Percentiles rank a stretch among this genome's conserved stretches.
Conservation (phyloP, 1,140 invertebrate species). For the Drosophila saltans region DNA sequence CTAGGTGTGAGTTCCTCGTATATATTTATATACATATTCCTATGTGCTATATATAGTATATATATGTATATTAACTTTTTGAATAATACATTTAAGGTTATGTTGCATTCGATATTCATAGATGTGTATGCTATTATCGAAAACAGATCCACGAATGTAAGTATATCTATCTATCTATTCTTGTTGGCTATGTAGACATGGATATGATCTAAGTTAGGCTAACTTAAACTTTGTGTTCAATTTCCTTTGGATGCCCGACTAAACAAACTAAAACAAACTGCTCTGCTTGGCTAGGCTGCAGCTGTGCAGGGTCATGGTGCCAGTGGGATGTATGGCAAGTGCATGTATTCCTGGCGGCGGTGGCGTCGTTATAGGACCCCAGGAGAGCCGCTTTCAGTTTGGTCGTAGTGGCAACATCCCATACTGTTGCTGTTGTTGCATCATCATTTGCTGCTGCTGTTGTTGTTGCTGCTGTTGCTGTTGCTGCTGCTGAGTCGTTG, state of each 20-base stretch:
- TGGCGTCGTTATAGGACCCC: conserved; percentile 72
- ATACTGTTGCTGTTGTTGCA: conserved; percentile 71
- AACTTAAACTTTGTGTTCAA: conserved; percentile 54
- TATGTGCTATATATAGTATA: background rate
- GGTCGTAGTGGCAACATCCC: conserved; percentile 72
- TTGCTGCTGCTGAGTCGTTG: conserved; percentile 56
- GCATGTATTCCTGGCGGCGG: conserved; percentile 57
- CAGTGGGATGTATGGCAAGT: conserved; percentile 62
- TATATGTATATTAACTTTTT: conserved; percentile 11
- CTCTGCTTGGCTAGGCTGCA: conserved; percentile 76
- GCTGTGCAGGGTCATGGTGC: conserved; percentile 74
- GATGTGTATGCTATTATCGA: background rate
- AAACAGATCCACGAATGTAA: background rate
- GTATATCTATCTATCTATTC: conserved; percentile 15
- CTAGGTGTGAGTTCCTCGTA: conserved; percentile 65
- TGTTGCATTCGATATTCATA: conserved; percentile 20
- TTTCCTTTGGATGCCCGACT: conserved; percentile 70
- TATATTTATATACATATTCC: background rate
- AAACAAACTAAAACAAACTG: conserved; percentile 63
- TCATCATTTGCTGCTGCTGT: conserved; percentile 43
- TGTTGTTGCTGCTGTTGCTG: conserved; percentile 66
- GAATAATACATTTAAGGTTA: conserved; percentile 72
- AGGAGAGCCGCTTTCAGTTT: conserved; percentile 80
- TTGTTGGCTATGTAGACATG: conserved; percentile 32
- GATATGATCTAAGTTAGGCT: conserved; percentile 45